phyloP scores from a whole-genome alignment of 2,888 invertebrate genomes.

The Nephrotoma appendiculata region DNA sequence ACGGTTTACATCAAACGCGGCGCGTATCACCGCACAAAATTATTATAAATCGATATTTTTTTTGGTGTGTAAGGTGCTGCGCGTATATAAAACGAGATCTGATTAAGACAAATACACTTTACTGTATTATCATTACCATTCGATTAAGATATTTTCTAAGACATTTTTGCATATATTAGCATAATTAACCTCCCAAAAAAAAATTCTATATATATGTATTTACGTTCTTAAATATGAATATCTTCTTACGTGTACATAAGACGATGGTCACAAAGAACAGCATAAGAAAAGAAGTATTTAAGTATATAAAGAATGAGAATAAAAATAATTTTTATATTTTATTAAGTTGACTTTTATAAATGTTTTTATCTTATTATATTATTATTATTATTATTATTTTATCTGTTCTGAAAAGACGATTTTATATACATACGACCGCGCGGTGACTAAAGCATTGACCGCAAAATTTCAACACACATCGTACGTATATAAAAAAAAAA shows the following conservation, averaged over 20 bases:
- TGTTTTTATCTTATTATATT: not conserved
- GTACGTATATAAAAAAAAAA: not conserved
- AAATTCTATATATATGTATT: not conserved
- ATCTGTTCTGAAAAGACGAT: not conserved
- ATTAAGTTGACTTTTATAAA: not conserved
- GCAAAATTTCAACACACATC: not conserved
- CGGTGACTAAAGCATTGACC: not conserved
- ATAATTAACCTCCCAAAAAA: constrained; percentile 3
- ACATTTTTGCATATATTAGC: constrained; percentile 5
- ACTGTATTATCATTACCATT: not conserved
- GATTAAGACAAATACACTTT: not conserved
- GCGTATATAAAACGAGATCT: not conserved
- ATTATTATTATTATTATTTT: not conserved
- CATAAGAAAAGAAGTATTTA: not conserved
- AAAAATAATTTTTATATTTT: not conserved
- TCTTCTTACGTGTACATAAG: not conserved
- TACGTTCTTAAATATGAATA: not conserved
- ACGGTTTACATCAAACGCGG: not conserved
- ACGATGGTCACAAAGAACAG: not conserved
- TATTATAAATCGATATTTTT: not conserved
- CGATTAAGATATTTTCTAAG: constrained; percentile 5
- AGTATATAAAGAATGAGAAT: not conserved
- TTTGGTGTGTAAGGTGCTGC: not conserved
- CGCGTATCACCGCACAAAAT: not conserved
- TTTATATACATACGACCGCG: not conserved